phyloP scores from a whole-genome alignment of 2,797 vertebrate genomes.

The Coregonus suidteri region DNA sequence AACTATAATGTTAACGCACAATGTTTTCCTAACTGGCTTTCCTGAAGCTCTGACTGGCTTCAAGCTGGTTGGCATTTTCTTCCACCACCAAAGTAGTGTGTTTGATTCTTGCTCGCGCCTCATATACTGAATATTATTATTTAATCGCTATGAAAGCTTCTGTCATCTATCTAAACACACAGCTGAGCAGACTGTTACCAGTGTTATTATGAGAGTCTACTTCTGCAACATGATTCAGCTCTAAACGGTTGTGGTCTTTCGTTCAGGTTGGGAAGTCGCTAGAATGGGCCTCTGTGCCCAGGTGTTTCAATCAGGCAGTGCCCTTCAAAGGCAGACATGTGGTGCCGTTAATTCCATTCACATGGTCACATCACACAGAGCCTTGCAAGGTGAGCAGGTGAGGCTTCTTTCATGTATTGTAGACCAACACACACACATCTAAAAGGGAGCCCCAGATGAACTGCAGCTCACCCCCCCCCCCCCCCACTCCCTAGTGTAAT shows the following conservation, averaged over 20 bases:
- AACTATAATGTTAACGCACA: neutral
- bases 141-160: neutral
- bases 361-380: conserved; percentile 26
- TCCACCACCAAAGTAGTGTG: neutral
- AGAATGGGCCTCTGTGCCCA: neutral
- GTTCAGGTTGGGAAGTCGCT: neutral
- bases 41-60: neutral
- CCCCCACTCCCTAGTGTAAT: neutral
- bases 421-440: neutral
- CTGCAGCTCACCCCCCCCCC: conserved; percentile 4
- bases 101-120: neutral
- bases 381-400: neutral
- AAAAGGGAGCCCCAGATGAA: neutral
- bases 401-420: conserved; percentile 13
- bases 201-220: neutral
- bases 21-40: neutral
- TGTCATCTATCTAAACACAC: neutral
- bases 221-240: neutral
- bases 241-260: neutral
- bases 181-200: neutral
- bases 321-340: conserved; percentile 20
- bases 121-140: neutral
- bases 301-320: conserved; percentile 7
- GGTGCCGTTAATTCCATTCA: conserved; percentile 17
- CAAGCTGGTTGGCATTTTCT: neutral